Evolutionary conservation across 2,888 invertebrate genomes (phyloP).

Genomic region (Plemyria rubiginata): DNA sequence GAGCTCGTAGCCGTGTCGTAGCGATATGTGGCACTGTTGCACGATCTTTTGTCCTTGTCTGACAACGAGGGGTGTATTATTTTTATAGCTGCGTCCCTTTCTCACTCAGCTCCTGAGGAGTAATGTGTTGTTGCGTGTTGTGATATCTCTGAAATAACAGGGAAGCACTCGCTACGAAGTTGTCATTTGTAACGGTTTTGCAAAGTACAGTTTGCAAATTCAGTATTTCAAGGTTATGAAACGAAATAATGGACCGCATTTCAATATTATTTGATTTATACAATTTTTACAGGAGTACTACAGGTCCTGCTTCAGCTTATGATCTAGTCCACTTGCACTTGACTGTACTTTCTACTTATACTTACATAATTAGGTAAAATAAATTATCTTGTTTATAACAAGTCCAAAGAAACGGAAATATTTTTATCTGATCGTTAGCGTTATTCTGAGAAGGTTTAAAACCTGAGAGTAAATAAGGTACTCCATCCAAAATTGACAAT

Average conservation of each 20-base stretch:
- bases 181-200: conserved; percentile 85
- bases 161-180: conserved; percentile 84
- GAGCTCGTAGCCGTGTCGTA: conserved; percentile 50
- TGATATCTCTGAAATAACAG: conserved; percentile 86
- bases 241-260: background rate
- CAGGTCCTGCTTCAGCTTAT: too few species aligned
- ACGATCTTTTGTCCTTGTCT: conserved; percentile 67
- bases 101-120: conserved; percentile 75
- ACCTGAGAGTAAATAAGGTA: too few species aligned
- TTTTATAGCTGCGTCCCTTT: conserved; percentile 72
- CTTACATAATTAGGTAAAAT: too few species aligned
- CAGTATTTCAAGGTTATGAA: conserved; percentile 18
- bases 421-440: too few species aligned
- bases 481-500: too few species aligned
- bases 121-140: conserved; percentile 85
- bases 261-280: too few species aligned
- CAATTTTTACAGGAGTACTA: too few species aligned
- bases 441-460: too few species aligned
- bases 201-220: conserved; percentile 63
- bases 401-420: too few species aligned
- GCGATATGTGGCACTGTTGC: conserved; percentile 76
- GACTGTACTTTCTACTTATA: too few species aligned
- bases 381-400: too few species aligned
- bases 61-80: conserved; percentile 57
- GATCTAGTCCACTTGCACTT: too few species aligned